Conservation (phyloP, 2,113 vertebrate genomes). For the Physeter macrocephalus region DNA sequence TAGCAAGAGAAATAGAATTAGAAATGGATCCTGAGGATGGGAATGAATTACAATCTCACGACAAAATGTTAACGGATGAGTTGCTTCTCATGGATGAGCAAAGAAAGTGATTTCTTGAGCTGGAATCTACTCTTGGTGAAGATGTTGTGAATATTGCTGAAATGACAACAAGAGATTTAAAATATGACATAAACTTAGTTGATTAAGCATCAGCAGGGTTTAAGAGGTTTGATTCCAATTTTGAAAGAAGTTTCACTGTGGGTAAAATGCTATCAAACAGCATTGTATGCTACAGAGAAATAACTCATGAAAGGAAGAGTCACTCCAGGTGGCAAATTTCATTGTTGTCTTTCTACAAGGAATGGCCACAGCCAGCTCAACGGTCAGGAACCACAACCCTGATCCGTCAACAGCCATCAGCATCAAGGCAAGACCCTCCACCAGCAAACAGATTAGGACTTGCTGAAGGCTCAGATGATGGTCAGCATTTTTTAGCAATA, state of each 20-base stretch:
- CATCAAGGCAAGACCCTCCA: background rate
- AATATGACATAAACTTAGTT: background rate
- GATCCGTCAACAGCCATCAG: background rate
- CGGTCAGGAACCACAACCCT: background rate
- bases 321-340: background rate
- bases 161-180: background rate
- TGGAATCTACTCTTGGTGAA: background rate
- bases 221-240: background rate
- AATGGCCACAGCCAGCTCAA: background rate
- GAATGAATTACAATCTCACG: background rate
- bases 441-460: background rate
- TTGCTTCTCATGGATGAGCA: background rate
- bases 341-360: background rate
- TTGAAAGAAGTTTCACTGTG: background rate
- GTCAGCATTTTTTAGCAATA: background rate
- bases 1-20: background rate
- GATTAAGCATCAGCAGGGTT: background rate
- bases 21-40: background rate
- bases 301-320: background rate
- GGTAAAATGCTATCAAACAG: background rate
- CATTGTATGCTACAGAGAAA: background rate
- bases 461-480: background rate
- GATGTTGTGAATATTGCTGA: background rate
- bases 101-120: background rate
- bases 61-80: background rate